phyloP scores from a whole-genome alignment of 2,888 invertebrate genomes.

The Caenorhabditis macrosperma region DNA sequence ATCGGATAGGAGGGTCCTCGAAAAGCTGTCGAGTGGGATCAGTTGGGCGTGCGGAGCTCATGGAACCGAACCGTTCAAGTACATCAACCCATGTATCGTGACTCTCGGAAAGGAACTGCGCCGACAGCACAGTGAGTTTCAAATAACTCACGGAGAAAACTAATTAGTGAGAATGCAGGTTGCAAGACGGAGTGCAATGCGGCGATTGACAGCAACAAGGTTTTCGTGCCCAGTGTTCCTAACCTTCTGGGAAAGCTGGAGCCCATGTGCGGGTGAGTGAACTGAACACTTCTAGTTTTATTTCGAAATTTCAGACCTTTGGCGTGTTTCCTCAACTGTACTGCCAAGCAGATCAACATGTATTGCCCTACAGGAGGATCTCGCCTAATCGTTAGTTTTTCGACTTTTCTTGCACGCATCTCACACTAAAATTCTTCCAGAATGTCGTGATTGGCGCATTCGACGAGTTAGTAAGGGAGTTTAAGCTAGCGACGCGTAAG shows the following conservation, averaged over 20 bases:
- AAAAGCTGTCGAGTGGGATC: slow-evolving; percentile 15
- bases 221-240: background rate
- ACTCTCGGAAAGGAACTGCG: slow-evolving; percentile 14
- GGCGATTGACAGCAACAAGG: background rate
- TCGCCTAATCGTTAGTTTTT: slow-evolving; percentile 6
- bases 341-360: slow-evolving; percentile 10
- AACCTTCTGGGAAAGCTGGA: slow-evolving; percentile 7
- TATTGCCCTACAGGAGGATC: slow-evolving; percentile 33
- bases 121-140: background rate
- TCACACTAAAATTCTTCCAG: slow-evolving; percentile 3
- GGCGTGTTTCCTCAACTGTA: slow-evolving; percentile 27
- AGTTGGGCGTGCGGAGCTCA: slow-evolving; percentile 16
- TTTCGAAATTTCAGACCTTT: slow-evolving; percentile 36
- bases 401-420: background rate
- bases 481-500: background rate
- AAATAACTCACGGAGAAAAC: background rate
- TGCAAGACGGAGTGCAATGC: slow-evolving; percentile 1
- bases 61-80: background rate
- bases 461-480: slow-evolving; percentile 8
- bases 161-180: background rate
- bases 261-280: slow-evolving; percentile 7
- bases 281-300: background rate
- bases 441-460: slow-evolving; percentile 10
- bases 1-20: background rate
- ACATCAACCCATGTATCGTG: background rate